These are phyloP conservation scores for Drosophila lacteicornis DNA, from an alignment of 1,140 invertebrate genomes.

Conservation along the genomic window DNA sequence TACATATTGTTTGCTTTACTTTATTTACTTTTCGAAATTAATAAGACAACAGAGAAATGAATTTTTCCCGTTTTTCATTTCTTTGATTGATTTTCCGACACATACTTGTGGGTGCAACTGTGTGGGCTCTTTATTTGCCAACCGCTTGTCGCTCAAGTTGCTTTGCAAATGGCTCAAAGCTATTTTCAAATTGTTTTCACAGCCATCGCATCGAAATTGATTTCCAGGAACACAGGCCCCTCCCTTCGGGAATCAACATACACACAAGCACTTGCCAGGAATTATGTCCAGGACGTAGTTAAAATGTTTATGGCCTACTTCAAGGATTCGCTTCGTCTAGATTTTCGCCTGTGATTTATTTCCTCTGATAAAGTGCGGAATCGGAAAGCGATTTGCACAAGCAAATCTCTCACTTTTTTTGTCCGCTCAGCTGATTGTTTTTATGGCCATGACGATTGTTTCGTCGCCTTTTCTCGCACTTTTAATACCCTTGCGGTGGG, in stretches of 20 bases:
- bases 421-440: slow-evolving; percentile 47
- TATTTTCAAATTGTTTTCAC: slow-evolving; percentile 78
- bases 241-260: not conserved
- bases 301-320: slow-evolving; percentile 59
- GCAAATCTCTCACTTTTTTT: slow-evolving; percentile 47
- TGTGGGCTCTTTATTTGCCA: slow-evolving; percentile 54
- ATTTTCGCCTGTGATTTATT: slow-evolving; percentile 61
- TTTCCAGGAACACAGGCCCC: slow-evolving; percentile 48
- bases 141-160: slow-evolving; percentile 62
- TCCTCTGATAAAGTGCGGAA: slow-evolving; percentile 61
- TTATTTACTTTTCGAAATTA: slow-evolving; percentile 2
- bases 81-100: no score
- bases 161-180: slow-evolving; percentile 73
- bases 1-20: no score
- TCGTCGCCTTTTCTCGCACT: slow-evolving; percentile 41
- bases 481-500: not conserved
- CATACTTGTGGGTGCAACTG: slow-evolving; percentile 5
- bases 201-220: slow-evolving; percentile 74
- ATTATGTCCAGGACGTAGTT: slow-evolving; percentile 51
- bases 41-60: not conserved
- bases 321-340: slow-evolving; percentile 17
- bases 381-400: slow-evolving; percentile 61
- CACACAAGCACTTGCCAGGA: slow-evolving; percentile 24
- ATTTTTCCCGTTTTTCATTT: not conserved
- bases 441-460: slow-evolving; percentile 37